A percentile compares a stretch with the other conserved stretches of the same genome.
Evolutionary conservation across 2,113 vertebrate species (phyloP).

Genomic region (Bombycilla garrulus): DNA sequence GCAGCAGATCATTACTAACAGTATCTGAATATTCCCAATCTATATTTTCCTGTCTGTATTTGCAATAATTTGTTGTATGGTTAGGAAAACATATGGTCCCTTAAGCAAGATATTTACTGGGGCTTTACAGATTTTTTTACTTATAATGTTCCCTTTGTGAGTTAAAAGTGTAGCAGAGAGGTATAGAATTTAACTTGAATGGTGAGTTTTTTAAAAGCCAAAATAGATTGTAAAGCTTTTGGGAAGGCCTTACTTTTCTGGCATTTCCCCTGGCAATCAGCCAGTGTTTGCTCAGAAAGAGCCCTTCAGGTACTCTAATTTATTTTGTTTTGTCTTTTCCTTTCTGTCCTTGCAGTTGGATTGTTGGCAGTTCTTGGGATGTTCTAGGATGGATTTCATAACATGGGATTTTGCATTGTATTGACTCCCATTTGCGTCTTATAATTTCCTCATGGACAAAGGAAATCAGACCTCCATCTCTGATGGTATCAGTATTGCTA

Average conservation of each 20-base stretch:
- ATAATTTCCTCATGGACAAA: background rate
- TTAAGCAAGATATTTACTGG: background rate
- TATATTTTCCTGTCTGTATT: background rate
- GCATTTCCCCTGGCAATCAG: background rate
- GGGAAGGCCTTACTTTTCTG: background rate
- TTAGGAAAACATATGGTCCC: background rate
- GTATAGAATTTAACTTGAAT: background rate
- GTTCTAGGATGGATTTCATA: background rate
- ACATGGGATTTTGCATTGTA: background rate
- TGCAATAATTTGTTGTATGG: background rate
- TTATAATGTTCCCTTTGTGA: background rate
- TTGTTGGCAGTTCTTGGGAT: background rate
- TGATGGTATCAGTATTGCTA: background rate
- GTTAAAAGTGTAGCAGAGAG: background rate
- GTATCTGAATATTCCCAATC: background rate
- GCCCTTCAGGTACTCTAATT: background rate
- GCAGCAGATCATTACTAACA: background rate
- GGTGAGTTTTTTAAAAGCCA: background rate
- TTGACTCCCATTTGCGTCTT: background rate
- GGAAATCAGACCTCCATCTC: background rate
- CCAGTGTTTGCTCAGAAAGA: background rate
- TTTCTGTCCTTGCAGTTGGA: background rate
- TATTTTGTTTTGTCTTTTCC: background rate
- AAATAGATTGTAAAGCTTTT: background rate
- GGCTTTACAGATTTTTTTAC: background rate